These are phyloP conservation scores for Mionectes macconnelli DNA, from an alignment of 2,113 vertebrate genomes.

Conservation along the genomic window DNA sequence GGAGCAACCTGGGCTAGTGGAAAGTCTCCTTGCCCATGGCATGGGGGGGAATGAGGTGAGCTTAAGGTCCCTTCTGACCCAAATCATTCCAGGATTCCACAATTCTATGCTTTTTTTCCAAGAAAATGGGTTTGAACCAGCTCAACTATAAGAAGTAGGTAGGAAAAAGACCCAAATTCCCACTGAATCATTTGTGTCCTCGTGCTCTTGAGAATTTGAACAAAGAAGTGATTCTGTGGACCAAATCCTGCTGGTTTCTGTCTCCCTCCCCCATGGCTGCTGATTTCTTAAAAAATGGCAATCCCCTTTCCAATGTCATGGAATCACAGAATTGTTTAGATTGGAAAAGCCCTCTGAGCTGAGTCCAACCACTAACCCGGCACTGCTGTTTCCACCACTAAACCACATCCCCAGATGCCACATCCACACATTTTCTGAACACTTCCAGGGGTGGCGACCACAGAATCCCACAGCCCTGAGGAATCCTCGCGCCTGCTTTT, in stretches of 20 bases:
- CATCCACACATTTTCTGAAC: neutral
- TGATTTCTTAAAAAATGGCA: neutral
- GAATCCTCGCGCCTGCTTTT: neutral
- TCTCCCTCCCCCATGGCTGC: neutral
- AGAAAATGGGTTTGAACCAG: neutral
- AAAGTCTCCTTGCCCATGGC: neutral
- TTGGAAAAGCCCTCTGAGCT: neutral
- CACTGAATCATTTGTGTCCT: neutral
- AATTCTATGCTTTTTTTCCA: neutral
- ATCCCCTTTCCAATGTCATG: neutral
- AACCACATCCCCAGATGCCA: neutral
- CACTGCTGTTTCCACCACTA: neutral
- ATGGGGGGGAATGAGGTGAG: neutral
- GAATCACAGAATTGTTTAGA: neutral
- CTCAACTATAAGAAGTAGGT: neutral
- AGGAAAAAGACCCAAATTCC: neutral
- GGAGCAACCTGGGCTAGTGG: neutral
- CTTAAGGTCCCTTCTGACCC: neutral
- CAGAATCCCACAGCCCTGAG: neutral
- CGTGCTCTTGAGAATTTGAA: neutral
- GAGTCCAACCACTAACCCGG: neutral
- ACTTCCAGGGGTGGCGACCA: neutral
- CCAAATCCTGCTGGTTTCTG: neutral
- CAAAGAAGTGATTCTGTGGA: neutral
- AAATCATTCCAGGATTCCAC: neutral